Evolutionary conservation across 2,113 vertebrate genomes (phyloP).

Genomic region (Ochotona curzoniae): DNA sequence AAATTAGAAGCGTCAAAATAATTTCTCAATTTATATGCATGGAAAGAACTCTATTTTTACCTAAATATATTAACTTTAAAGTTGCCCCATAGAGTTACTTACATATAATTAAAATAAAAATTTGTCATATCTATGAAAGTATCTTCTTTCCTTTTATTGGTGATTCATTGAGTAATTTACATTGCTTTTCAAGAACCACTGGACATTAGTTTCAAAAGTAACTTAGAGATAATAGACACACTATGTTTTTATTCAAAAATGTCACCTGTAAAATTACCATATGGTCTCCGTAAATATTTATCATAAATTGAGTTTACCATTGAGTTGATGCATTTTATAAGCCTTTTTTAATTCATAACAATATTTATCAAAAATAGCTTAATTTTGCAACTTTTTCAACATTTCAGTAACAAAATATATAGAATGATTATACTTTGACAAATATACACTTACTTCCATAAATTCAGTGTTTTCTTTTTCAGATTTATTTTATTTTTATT

Average conservation of each 20-base stretch:
- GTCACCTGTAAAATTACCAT: background rate
- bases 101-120: conserved; percentile 66
- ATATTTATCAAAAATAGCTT: background rate
- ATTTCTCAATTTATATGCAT: conserved; percentile 77
- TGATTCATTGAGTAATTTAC: conserved; percentile 59
- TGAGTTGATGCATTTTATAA: background rate
- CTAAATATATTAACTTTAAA: conserved; percentile 65
- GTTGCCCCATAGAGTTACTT: background rate
- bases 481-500: too few relatives aligned
- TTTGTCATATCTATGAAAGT: background rate
- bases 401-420: background rate
- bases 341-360: background rate
- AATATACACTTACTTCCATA: background rate
- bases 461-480: background rate
- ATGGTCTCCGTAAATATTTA: background rate
- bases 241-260: background rate
- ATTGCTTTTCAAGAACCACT: conserved; percentile 30
- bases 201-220: conserved; percentile 49
- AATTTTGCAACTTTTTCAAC: background rate
- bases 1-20: conserved; percentile 78
- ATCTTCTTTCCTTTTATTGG: conserved; percentile 22
- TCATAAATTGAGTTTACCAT: background rate
- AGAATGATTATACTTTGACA: background rate
- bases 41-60: conserved; percentile 70
- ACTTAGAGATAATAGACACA: conserved; percentile 36